Conservation (phyloP, 2,888 invertebrate genomes). For the Tubulanus polymorphus region DNA sequence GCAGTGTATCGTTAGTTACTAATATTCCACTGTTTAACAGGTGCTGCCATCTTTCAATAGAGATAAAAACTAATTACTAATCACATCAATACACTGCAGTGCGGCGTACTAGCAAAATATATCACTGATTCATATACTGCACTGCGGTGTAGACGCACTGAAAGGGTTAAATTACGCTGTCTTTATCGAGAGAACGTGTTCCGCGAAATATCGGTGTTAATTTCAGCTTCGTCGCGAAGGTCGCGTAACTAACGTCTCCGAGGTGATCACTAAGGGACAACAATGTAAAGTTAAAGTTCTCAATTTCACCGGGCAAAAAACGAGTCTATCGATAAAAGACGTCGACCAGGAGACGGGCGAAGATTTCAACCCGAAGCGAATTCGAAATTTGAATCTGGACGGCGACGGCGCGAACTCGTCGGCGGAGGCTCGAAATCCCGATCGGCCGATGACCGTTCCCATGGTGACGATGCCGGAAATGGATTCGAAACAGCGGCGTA, state of each 20-base stretch:
- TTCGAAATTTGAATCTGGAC: slow-evolving; percentile 24
- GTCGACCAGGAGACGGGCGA: slow-evolving; percentile 92
- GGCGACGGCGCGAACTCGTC: slow-evolving; percentile 53
- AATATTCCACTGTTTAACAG: too few relatives aligned
- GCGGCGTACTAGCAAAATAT: too few relatives aligned
- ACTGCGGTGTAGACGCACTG: too few relatives aligned
- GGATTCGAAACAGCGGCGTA: slow-evolving; percentile 29
- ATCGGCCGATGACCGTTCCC: slow-evolving; percentile 69
- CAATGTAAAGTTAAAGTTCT: slow-evolving; percentile 77
- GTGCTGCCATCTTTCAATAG: too few relatives aligned
- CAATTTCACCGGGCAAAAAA: slow-evolving; percentile 89
- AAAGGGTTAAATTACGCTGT: too few relatives aligned
- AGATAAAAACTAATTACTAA: too few relatives aligned
- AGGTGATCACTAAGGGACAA: slow-evolving; percentile 85
- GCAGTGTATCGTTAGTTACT: too few relatives aligned
- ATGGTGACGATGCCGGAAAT: slow-evolving; percentile 60
- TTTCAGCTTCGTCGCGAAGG: slow-evolving; percentile 82
- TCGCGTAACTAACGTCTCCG: slow-evolving; percentile 87
- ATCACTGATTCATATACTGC: too few relatives aligned
- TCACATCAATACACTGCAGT: too few relatives aligned
- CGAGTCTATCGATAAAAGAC: slow-evolving; percentile 95
- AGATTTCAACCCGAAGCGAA: slow-evolving; percentile 77
- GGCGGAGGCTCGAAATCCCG: slow-evolving; percentile 71
- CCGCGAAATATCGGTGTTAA: too few relatives aligned
- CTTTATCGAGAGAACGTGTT: too few relatives aligned